These are phyloP conservation scores for Dufourea novaeangliae DNA, from an alignment of 1,140 invertebrate species.

Conservation along the genomic window DNA sequence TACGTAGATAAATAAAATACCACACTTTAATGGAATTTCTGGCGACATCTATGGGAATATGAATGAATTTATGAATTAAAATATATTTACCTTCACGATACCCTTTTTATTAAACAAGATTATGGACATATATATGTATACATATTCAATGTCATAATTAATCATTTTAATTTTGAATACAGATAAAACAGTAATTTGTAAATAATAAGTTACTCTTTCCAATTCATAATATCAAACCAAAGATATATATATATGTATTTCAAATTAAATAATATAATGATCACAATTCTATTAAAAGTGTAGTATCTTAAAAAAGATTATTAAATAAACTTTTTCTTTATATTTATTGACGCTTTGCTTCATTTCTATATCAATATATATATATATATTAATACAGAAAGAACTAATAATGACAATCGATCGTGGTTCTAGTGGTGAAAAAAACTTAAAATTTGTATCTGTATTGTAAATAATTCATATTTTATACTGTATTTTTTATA, in stretches of 20 bases:
- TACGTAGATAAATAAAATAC: neutral
- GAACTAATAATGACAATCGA: constrained; percentile 5
- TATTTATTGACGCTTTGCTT: neutral
- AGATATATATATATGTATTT: neutral
- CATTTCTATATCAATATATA: neutral
- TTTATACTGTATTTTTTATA: neutral
- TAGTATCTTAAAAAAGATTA: neutral
- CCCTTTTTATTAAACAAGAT: neutral
- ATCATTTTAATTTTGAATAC: neutral
- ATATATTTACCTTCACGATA: neutral
- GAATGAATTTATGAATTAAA: neutral
- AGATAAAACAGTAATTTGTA: no score
- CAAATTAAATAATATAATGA: neutral
- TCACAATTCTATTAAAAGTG: neutral
- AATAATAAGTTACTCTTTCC: neutral
- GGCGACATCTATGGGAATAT: neutral
- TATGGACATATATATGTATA: neutral
- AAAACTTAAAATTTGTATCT: neutral
- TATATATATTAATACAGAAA: neutral
- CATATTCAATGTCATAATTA: neutral
- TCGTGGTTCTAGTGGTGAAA: neutral
- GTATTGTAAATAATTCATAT: neutral
- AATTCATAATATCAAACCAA: neutral
- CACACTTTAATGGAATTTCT: neutral
- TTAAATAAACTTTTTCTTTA: neutral